Base-by-base conservation (phyloP, 2,797 vertebrate species). In the Mallotus villosus region DNA sequence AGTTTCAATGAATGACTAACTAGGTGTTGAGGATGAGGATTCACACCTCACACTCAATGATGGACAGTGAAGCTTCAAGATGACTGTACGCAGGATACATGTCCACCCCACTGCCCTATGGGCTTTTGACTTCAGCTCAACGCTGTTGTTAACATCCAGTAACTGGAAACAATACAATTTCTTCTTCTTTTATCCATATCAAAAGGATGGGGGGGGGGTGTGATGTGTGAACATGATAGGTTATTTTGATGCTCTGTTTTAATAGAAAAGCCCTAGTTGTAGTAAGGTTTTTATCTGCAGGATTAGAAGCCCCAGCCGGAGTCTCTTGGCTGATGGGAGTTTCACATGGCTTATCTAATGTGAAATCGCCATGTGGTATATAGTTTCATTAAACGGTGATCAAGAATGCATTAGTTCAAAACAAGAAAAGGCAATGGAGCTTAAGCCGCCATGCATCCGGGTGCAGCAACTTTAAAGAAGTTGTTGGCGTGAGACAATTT, bases 401-500 rank as follows among this genome's bases (percentile, higher is more conserved):
- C 98, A 99, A 99, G 98, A 99, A 99, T 98, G 98, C 98, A 99
- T 99, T 99, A 99, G 98, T 98, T 99, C 98, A 99, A 98, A 99
- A 99, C 97, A 99, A 99, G 98, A 99, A 98, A 98, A 99, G 97
- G 96, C 98, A 99, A 98, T 99, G 97, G 97, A 98, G 98, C 98
- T 98, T 97, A 97, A 96, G 97, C 96, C 89, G 94, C 96, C 96
- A 98, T 96, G 97, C 97, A 97, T 98, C 96, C 97, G 97, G 95
- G 96, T 96, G 97, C 96, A 98, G 97, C 97, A 99, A 99, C 97
- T 99, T 98, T 98, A 98, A 98, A 95, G 96, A 94, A 99, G 96
- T 98, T 99, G 98, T 96, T 98, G 96, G 96, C 95, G 96, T 98
- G 97, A 97, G 96, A 99, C 96, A 97, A 97, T 98, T 97, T 97